Evolutionary conservation across 2,888 invertebrate genomes (phyloP).

Genomic region (Drosophila paucipuncta): DNA sequence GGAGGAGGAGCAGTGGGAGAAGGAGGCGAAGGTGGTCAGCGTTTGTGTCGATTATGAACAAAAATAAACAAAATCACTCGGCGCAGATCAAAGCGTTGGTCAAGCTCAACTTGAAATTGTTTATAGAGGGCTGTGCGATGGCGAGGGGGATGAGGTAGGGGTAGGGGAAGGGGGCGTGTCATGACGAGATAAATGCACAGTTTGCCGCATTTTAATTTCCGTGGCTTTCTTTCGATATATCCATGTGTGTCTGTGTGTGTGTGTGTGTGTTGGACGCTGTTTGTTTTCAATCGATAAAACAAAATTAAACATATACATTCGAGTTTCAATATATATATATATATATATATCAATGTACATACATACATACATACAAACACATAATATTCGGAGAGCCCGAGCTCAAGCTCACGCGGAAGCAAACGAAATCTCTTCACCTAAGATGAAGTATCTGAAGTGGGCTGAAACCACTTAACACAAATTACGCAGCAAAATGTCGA

Average conservation of each 20-base stretch:
- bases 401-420: conserved; percentile 60
- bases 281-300: conserved; percentile 64
- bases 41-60: conserved; percentile 73
- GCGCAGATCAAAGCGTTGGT: conserved; percentile 73
- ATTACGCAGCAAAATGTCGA: conserved; percentile 84
- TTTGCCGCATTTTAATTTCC: conserved; percentile 77
- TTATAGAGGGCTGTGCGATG: conserved; percentile 15
- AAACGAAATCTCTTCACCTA: conserved; percentile 30
- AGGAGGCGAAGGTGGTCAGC: conserved; percentile 41
- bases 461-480: conserved; percentile 83
- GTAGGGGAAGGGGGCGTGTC: conserved; percentile 54
- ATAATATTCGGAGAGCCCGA: background rate
- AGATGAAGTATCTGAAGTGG: conserved; percentile 67
- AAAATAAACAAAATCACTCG: conserved; percentile 79
- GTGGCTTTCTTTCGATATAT: conserved; percentile 32
- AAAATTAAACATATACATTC: conserved; percentile 66
- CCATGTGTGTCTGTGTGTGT: background rate
- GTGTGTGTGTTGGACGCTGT: conserved; percentile 12
- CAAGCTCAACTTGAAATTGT: conserved; percentile 52
- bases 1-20: conserved; percentile 1
- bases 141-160: background rate
- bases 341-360: background rate
- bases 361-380: background rate
- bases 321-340: background rate
- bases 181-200: conserved; percentile 75